Evolutionary conservation across 2,113 vertebrate species (phyloP).

Genomic region (Rissa tridactyla): DNA sequence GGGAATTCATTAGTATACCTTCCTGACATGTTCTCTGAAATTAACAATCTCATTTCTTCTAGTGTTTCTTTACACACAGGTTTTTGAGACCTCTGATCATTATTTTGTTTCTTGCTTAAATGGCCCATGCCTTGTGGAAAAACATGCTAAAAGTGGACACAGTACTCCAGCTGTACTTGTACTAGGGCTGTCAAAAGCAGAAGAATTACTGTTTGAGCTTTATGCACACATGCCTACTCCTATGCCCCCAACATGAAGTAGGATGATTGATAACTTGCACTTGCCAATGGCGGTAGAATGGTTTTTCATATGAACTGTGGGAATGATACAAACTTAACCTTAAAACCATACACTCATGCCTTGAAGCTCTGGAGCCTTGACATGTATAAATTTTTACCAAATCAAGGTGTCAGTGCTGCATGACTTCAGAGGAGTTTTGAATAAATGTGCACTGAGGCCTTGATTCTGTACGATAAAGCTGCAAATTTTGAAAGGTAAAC

Average conservation of each 20-base stretch:
- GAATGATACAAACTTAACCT: not conserved
- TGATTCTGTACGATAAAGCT: not conserved
- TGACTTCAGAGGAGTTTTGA: not conserved
- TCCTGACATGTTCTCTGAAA: not conserved
- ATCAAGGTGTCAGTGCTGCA: not conserved
- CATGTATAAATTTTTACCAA: not conserved
- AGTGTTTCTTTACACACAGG: not conserved
- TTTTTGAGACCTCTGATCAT: not conserved
- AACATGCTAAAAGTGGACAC: not conserved
- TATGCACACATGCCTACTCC: not conserved
- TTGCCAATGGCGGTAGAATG: not conserved
- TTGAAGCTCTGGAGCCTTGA: not conserved
- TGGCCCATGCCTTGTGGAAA: not conserved
- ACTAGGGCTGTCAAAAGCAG: not conserved
- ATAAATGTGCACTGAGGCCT: not conserved
- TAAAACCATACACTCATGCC: not conserved
- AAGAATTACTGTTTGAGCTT: not conserved
- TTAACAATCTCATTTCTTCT: not conserved
- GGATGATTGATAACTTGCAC: not conserved
- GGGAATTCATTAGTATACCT: not conserved
- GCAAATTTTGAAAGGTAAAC: not conserved
- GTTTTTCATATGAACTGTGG: not conserved
- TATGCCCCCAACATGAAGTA: not conserved
- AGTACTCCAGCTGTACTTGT: not conserved
- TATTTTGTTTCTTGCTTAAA: not conserved